A percentile compares a stretch with the other conserved stretches of the same genome.
Conservation (phyloP, 2,797 vertebrate genomes). For the Gymnothorax reevesii region DNA sequence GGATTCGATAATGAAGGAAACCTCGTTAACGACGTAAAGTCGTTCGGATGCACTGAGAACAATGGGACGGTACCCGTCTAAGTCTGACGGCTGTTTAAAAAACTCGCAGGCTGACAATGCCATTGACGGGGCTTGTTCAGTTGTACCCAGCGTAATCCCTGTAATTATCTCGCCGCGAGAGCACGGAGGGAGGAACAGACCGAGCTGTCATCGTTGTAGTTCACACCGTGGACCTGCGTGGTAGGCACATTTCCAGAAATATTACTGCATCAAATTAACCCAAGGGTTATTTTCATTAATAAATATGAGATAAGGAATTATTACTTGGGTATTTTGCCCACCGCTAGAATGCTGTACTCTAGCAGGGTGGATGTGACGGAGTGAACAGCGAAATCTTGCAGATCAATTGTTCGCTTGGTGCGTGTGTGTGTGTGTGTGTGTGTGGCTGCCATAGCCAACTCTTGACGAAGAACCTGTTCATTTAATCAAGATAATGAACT, state of each 20-base stretch:
- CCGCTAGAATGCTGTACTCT: conserved; percentile 38
- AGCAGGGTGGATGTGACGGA: conserved; percentile 20
- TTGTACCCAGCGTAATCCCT: conserved; percentile 58
- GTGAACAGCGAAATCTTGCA: conserved; percentile 41
- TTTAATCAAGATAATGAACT: conserved; percentile 48
- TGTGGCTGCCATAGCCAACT: conserved; percentile 41
- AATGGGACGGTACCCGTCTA: not conserved
- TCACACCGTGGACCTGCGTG: conserved; percentile 33
- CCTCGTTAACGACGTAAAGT: conserved; percentile 45
- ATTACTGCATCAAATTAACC: conserved; percentile 55
- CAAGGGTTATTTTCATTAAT: conserved; percentile 55
- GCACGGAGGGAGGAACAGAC: conserved; percentile 22
- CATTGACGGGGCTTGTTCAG: conserved; percentile 41
- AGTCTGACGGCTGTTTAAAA: conserved; percentile 10
- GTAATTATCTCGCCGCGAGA: conserved; percentile 68
- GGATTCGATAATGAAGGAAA: conserved; percentile 37
- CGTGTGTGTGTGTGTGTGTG: conserved; percentile 11
- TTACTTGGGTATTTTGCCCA: conserved; percentile 39
- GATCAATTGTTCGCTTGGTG: conserved; percentile 47
- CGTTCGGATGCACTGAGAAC: conserved; percentile 22
- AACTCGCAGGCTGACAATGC: conserved; percentile 16
- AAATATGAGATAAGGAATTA: conserved; percentile 57
- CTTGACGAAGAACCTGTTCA: conserved; percentile 47
- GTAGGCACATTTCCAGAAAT: conserved; percentile 36
- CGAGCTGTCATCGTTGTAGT: conserved; percentile 40